These are phyloP conservation scores for Clarias fuscus DNA, from an alignment of 2,797 vertebrate genomes.

Conservation along the genomic window DNA sequence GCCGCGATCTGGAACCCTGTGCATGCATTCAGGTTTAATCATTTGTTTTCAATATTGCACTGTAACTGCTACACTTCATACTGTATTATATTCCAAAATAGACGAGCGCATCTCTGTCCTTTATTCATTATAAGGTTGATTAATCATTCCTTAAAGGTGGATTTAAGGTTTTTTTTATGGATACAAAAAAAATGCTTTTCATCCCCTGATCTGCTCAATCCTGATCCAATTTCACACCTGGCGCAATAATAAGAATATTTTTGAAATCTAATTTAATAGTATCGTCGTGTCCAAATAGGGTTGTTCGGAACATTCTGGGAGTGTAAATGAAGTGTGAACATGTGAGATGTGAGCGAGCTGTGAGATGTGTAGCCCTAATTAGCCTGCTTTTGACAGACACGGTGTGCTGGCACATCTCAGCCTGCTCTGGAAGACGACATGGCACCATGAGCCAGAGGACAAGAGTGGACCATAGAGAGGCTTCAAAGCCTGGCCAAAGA, in stretches of 20 bases:
- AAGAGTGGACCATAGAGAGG: constrained; percentile 11
- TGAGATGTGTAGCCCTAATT: constrained; percentile 2
- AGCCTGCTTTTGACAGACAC: not conserved
- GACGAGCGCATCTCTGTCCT: not conserved
- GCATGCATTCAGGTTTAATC: no score
- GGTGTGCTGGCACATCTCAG: constrained; percentile 8
- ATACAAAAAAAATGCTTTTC: no score
- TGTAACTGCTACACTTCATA: not conserved
- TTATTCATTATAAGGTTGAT: not conserved
- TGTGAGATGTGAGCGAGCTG: not conserved
- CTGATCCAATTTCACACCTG: not conserved
- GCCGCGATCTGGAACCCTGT: no score
- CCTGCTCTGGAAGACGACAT: constrained; percentile 2
- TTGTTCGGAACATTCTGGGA: not conserved
- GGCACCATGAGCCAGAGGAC: constrained; percentile 21
- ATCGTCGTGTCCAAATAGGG: not conserved
- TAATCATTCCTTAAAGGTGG: not conserved
- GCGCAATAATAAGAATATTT: not conserved
- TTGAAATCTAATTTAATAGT: not conserved
- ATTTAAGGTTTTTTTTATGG: not conserved
- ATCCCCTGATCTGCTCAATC: not conserved
- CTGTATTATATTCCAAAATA: not conserved
- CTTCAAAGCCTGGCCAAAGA: constrained; percentile 23
- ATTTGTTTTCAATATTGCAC: not conserved
- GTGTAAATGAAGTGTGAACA: constrained; percentile 11